Percentiles rank a stretch among this genome's conserved stretches.
Conservation (phyloP, 2,113 vertebrate genomes). For the Dicaeum eximium region DNA sequence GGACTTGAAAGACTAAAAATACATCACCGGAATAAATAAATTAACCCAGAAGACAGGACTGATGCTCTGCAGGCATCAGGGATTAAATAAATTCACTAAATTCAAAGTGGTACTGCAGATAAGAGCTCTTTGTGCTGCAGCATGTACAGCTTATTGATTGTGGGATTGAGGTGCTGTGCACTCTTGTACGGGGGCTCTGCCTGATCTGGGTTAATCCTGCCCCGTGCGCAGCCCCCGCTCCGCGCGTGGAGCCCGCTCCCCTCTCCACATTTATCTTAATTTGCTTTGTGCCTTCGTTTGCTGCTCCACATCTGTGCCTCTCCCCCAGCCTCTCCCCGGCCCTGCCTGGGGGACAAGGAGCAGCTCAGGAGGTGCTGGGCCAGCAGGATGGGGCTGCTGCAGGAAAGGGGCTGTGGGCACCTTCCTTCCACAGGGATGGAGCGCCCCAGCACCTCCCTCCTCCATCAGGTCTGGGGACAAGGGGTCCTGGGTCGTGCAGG, state of each 20-base stretch:
- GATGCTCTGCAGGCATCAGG: conserved; percentile 37
- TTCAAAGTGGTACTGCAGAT: conserved; percentile 47
- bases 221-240: accelerated
- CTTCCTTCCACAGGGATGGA: not conserved
- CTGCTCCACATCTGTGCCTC: not conserved
- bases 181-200: conserved; percentile 16
- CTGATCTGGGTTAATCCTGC: not conserved
- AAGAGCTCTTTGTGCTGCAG: conserved; percentile 57
- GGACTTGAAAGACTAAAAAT: conserved; percentile 47
- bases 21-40: conserved; percentile 46
- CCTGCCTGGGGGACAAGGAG: not conserved
- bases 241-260: not conserved
- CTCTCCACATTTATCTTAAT: not conserved
- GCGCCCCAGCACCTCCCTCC: not conserved
- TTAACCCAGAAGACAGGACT: conserved; percentile 29
- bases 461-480: accelerated
- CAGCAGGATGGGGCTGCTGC: not conserved
- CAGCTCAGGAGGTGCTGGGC: not conserved
- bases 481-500: accelerated
- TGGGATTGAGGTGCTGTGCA: conserved; percentile 33
- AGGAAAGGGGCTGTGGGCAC: not conserved
- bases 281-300: not conserved
- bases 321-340: not conserved
- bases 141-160: conserved; percentile 55
- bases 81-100: conserved; percentile 51